Base-by-base conservation (phyloP, 2,888 invertebrate species). In the Mellilla xanthometata region DNA sequence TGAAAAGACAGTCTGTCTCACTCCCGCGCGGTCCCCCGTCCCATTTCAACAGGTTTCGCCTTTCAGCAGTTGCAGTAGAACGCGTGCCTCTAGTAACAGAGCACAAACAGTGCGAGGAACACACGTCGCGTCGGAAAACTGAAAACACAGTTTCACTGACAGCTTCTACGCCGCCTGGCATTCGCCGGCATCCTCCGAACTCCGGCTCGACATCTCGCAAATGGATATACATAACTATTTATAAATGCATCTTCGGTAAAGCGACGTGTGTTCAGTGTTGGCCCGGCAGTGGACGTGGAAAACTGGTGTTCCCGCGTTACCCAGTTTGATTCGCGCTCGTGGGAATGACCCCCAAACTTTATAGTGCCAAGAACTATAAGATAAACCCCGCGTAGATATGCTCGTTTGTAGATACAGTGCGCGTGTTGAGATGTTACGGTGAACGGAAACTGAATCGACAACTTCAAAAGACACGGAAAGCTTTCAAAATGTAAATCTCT, bases 41-140 rank as follows among this genome's bases (percentile, higher is more conserved):
- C 85, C 76, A 88, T 86, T 88, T 88, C 89, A 89, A 89, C 89
- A 89, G 89, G 89, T 89, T 88, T 87, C 85, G 81, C 81, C 76
- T 89, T 85, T 88, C 86, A 88, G 82, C 74, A 72, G 76, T 81
- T 81, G 83, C 86, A 85, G 80, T 72, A 68, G 77, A 80, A 76
- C 80, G 84, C 85, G 87, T 87, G 83, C 79, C 84, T 76, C 77
- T 86, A 85, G 86, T 87, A 83, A 81, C 81, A 70, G 81, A 78
- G 86, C 80, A 81, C 86, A 83, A 87, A 86, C 85, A 81, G 85
- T 73, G 72, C 76, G 81, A 66, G 62, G 74, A 78, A 76, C 81
- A 84, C 86, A 87, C 84, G 80, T 83, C 80, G 79, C 78, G 63
- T 70, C 68, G 69, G 76, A 68, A 78, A 78, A 81, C 81, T 67